Percentiles rank a stretch among this genome's conserved stretches.
phyloP scores from a whole-genome alignment of 2,113 vertebrate genomes.

The Electrona antarctica region DNA sequence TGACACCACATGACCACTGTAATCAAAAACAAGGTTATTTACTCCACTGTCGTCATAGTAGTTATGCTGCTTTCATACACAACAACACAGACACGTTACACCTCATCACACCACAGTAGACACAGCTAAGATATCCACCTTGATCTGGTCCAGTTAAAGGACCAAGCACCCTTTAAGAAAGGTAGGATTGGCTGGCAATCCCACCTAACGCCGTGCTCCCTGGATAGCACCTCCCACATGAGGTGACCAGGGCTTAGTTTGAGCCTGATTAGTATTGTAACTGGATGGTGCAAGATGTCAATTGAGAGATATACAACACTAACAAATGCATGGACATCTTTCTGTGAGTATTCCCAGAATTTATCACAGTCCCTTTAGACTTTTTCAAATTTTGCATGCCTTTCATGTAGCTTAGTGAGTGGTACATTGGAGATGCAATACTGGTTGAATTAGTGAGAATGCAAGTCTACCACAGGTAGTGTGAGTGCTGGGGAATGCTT shows the following conservation, averaged over 20 bases:
- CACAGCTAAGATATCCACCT: slow-evolving; percentile 31
- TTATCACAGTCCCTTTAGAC: background rate
- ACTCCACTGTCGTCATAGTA: background rate
- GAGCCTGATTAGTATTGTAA: slow-evolving; percentile 81
- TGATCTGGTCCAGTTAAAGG: slow-evolving; percentile 18
- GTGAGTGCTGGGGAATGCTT: background rate
- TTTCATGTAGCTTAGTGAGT: background rate
- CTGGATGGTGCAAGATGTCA: slow-evolving; percentile 64
- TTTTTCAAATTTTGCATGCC: background rate
- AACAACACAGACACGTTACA: slow-evolving; percentile 31
- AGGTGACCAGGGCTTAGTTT: slow-evolving; percentile 72
- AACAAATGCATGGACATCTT: slow-evolving; percentile 75
- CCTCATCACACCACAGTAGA: slow-evolving; percentile 49
- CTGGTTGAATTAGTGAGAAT: background rate
- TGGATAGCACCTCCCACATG: slow-evolving; percentile 60
- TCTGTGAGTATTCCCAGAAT: slow-evolving; percentile 71
- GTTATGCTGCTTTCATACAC: slow-evolving; percentile 14
- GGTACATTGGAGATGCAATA: background rate
- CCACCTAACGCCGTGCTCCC: slow-evolving; percentile 36
- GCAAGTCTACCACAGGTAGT: background rate
- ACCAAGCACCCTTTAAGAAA: background rate
- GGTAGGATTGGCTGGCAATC: slow-evolving; percentile 53
- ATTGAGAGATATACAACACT: slow-evolving; percentile 43
- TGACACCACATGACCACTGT: background rate
- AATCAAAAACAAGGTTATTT: background rate